Evolutionary conservation across 2,113 vertebrate genomes (phyloP).

Genomic region (Illadopsis cleaveri): DNA sequence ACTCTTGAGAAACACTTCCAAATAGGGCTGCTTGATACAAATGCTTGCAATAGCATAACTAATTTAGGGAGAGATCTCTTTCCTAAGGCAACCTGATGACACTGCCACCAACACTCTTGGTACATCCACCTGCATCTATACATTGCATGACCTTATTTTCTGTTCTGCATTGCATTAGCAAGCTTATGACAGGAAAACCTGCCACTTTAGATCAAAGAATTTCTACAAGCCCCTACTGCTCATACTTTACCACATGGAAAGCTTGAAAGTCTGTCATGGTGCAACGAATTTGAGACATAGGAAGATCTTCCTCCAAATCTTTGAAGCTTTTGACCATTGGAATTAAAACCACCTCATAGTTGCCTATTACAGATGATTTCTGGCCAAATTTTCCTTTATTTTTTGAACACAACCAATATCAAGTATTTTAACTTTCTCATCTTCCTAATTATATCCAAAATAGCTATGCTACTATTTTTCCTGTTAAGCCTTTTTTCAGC

Average conservation of each 20-base stretch:
- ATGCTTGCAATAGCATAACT: background rate
- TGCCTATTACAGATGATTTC: background rate
- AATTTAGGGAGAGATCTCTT: background rate
- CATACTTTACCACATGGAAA: accelerated
- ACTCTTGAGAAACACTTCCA: background rate
- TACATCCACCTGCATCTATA: background rate
- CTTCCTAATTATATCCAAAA: background rate
- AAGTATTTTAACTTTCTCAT: background rate
- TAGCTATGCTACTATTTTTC: background rate
- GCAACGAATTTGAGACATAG: background rate
- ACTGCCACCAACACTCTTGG: background rate
- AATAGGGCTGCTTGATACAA: background rate
- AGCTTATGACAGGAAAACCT: background rate
- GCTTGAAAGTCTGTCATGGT: background rate
- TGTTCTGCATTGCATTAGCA: background rate
- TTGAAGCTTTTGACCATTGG: background rate
- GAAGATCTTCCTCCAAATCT: background rate
- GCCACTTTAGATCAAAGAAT: background rate
- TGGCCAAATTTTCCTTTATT: background rate
- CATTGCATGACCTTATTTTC: background rate
- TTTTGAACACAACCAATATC: background rate
- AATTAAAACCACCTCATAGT: background rate
- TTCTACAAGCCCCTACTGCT: background rate
- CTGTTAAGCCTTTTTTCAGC: background rate
- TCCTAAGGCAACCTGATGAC: background rate